Evolutionary conservation across 92 coral and sea anemone genomes (phyloP).

Genomic region (Actinernus sp.): DNA sequence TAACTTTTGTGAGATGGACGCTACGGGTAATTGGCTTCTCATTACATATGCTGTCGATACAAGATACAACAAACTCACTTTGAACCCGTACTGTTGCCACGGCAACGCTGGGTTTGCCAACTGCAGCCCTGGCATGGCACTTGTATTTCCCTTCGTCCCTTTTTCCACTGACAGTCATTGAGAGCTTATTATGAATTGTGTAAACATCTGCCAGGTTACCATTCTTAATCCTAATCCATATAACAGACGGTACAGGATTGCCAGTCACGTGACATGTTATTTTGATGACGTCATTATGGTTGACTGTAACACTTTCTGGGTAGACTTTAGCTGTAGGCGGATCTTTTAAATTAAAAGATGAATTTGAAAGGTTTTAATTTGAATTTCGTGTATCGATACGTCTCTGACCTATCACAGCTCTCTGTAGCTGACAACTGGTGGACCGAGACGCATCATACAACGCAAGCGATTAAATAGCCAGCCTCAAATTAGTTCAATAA

Average conservation of each 20-base stretch:
- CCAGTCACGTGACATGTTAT: conserved; percentile 26
- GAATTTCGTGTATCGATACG: too few species aligned
- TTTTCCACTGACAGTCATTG: not conserved
- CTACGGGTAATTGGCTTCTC: too few species aligned
- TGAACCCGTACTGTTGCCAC: conserved; percentile 15
- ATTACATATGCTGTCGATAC: too few species aligned
- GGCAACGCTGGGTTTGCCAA: conserved; percentile 19
- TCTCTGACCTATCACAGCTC: not conserved
- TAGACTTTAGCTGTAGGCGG: conserved; percentile 8
- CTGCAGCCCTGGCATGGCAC: conserved; percentile 44
- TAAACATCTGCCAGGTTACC: not conserved
- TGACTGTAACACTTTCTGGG: conserved; percentile 15
- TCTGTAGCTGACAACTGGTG: too few species aligned
- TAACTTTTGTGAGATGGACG: too few species aligned
- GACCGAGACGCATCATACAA: too few species aligned
- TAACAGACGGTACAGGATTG: conserved; percentile 36
- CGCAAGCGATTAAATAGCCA: too few species aligned
- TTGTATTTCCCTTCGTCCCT: conserved; percentile 26
- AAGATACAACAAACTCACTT: conserved; percentile 24
- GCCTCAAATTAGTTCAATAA: too few species aligned
- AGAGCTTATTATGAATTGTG: conserved; percentile 6
- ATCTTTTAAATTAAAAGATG: not conserved
- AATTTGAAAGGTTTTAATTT: too few species aligned
- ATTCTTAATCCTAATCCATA: conserved; percentile 32
- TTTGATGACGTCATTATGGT: conserved; percentile 21